phyloP scores from a whole-genome alignment of 1,140 invertebrate genomes.

The Drosophila quadrilineata region DNA sequence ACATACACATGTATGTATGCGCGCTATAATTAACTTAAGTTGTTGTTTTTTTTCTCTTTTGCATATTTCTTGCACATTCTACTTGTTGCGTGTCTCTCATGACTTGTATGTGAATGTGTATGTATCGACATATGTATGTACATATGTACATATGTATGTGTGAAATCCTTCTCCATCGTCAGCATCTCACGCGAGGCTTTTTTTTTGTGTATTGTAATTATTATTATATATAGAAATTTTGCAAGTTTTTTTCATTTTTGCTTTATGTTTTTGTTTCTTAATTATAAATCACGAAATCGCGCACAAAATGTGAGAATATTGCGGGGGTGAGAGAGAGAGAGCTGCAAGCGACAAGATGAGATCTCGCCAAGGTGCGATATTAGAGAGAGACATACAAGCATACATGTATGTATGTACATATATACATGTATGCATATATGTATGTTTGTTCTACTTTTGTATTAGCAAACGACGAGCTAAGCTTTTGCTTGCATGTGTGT shows the following conservation, averaged over 20 bases:
- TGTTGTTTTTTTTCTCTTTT: too few relatives aligned
- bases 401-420: not conserved
- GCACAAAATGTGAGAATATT: slow-evolving; percentile 75
- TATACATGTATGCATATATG: not conserved
- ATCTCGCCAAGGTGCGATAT: slow-evolving; percentile 52
- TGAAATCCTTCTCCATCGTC: too few relatives aligned
- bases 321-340: too few relatives aligned
- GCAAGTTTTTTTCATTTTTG: slow-evolving; percentile 78
- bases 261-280: too few relatives aligned
- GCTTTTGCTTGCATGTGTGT: not conserved
- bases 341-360: too few relatives aligned
- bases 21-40: too few relatives aligned
- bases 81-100: too few relatives aligned
- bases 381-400: not conserved
- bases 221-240: slow-evolving; percentile 70
- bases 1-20: slow-evolving; percentile 14
- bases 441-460: slow-evolving; percentile 57
- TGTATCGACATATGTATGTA: too few relatives aligned
- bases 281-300: slow-evolving; percentile 58
- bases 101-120: too few relatives aligned
- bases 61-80: too few relatives aligned
- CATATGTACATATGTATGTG: not conserved
- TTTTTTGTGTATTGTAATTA: not conserved
- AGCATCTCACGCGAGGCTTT: too few relatives aligned
- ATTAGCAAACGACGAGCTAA: too few relatives aligned